Conservation (phyloP, 1,140 invertebrate species). For the Drosophila miranda region DNA sequence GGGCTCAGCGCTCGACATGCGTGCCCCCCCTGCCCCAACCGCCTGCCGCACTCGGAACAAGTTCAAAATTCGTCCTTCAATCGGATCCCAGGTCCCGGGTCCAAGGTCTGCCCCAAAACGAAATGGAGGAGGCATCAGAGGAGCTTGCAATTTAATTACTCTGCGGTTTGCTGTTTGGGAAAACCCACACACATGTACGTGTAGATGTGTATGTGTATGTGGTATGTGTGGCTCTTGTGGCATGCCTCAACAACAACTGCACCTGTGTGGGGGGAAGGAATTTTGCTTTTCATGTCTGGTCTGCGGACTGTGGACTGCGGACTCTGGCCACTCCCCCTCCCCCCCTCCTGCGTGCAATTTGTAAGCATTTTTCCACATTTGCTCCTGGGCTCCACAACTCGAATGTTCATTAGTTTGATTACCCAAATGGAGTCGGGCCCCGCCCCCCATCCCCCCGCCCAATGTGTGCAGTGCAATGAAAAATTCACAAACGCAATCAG, state of each 20-base stretch:
- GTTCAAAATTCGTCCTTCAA: constrained; percentile 73
- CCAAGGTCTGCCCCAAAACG: constrained; percentile 6
- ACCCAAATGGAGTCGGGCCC: constrained; percentile 34
- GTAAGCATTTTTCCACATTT: constrained; percentile 30
- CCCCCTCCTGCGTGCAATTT: constrained; percentile 29
- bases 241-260: constrained; percentile 1
- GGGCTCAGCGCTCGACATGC: constrained; percentile 10
- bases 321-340: constrained; percentile 9
- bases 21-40: constrained; percentile 13
- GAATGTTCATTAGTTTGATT: constrained; percentile 66
- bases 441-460: neutral
- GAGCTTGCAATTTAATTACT: constrained; percentile 70
- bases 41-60: constrained; percentile 12
- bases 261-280: constrained; percentile 30
- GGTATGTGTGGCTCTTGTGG: constrained; percentile 24
- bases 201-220: constrained; percentile 5
- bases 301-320: too few species aligned
- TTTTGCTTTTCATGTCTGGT: constrained; percentile 28
- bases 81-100: constrained; percentile 6
- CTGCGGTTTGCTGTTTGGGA: constrained; percentile 48
- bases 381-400: neutral
- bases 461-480: constrained; percentile 51
- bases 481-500: constrained; percentile 43
- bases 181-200: constrained; percentile 7
- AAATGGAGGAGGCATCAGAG: constrained; percentile 20